Conservation (phyloP, 2,888 invertebrate species). For the Andrena flavipes region DNA sequence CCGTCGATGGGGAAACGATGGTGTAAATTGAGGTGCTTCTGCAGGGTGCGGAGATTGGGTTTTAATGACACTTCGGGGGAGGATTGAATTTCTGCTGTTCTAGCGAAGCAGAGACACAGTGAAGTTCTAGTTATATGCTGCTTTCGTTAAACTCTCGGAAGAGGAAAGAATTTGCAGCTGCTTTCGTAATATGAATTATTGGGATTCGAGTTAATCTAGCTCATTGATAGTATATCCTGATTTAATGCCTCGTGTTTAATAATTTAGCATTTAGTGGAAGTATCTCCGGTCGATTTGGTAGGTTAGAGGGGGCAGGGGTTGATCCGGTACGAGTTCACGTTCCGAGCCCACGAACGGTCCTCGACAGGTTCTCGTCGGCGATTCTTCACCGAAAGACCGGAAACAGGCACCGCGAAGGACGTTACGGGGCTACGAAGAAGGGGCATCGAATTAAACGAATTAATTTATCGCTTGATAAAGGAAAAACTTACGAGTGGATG, state of each 20-base stretch:
- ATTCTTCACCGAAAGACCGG: not conserved
- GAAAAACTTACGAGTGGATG: conserved; percentile 39
- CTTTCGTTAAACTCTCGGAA: too few relatives aligned
- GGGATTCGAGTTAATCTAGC: too few relatives aligned
- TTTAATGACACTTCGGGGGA: not conserved
- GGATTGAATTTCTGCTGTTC: not conserved
- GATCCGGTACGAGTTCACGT: not conserved
- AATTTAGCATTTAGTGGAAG: too few relatives aligned
- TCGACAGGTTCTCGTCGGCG: not conserved
- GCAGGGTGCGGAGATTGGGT: not conserved
- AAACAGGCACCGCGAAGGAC: not conserved
- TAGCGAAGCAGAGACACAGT: too few relatives aligned
- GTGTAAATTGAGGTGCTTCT: not conserved
- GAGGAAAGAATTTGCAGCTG: too few relatives aligned
- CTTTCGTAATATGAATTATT: too few relatives aligned
- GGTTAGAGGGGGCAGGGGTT: too few relatives aligned
- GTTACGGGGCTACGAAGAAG: not conserved
- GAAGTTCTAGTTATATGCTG: too few relatives aligned
- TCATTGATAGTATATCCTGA: too few relatives aligned
- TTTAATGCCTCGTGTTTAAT: too few relatives aligned
- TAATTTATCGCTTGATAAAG: conserved; percentile 39
- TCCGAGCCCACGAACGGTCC: not conserved
- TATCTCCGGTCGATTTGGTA: too few relatives aligned
- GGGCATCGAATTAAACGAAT: conserved; percentile 40
- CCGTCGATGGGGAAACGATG: not conserved